Conservation (phyloP, 2,888 invertebrate species). For the Globia sparganii region DNA sequence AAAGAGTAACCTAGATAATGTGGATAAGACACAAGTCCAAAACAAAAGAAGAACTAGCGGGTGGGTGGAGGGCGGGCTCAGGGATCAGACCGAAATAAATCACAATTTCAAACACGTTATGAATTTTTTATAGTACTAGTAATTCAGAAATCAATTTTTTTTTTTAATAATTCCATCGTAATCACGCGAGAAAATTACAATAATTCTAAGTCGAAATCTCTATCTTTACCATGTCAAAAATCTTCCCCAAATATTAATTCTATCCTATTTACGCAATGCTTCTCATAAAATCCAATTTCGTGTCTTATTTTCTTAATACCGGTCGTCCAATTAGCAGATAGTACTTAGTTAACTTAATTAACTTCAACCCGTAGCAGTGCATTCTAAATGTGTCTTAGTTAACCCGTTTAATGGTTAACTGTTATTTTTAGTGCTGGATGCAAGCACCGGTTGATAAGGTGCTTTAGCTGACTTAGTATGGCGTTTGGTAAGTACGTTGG, state of each 20-base stretch:
- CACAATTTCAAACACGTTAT: no score
- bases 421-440: constrained; percentile 6
- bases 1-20: no score
- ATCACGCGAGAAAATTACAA: no score
- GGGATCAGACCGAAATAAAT: no score
- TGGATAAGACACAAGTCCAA: no score
- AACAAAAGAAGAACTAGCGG: no score
- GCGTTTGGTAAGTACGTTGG: not conserved
- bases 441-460: constrained; percentile 3
- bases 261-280: not conserved
- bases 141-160: no score
- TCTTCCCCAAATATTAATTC: not conserved
- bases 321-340: constrained; percentile 18
- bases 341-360: constrained; percentile 23
- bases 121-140: no score
- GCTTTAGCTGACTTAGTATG: not conserved
- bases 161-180: no score
- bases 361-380: constrained; percentile 17
- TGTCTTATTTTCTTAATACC: constrained; percentile 1
- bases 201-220: no score
- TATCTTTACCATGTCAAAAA: no score
- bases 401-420: constrained; percentile 6
- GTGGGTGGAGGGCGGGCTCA: no score
- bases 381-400: constrained; percentile 10
- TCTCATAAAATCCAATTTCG: not conserved